Base-by-base conservation (phyloP, 2,797 vertebrate species). In the Xiphorhynchus erythropygius region DNA sequence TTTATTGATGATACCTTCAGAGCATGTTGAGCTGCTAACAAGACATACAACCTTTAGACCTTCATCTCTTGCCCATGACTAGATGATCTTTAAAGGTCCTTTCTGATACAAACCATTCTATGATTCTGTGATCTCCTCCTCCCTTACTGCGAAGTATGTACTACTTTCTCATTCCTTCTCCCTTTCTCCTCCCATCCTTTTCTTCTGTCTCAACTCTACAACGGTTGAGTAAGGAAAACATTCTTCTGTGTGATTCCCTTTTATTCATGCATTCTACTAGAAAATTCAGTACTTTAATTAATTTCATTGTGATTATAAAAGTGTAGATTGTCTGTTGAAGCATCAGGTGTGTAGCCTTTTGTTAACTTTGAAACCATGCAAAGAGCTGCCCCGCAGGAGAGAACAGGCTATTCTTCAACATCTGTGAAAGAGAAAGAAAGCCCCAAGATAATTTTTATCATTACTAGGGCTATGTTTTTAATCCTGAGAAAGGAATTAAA, bases 1-100 rank as follows among this genome's bases (percentile, higher is more conserved):
- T 99, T 99, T 99, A 94, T 90, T 89, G 68, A 56, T 93, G 90
- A 94, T 97, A 91, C 96, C 97, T 97, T 96, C 96, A 93, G 95
- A 97, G 90, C 93, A 85, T 71, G 97, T 96, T 97, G 92, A 87
- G 37, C 97, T 97, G 96, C 97, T 97, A 96, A 94, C 93, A 97
- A 98, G 98, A 97, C 92, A 30, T 87, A 69, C 98, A 97, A 97
- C 96, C 97, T 97, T 96, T 97, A 90, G 91, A 35, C 90, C 93
- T 84, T 86, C 56, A 27, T 92, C 95, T 68, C 37, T 84, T 84
- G 67, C 39, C 78, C 32, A 5, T 68, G 69, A 84, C 44, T 55
- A 39, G 60, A 2, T 81, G 74, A 87, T 90, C 49, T 94, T 93
- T 96, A 95, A 96, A 95, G 93, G 94, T 96, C 63, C 70, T 78